A percentile compares a stretch with the other conserved stretches of the same genome.
phyloP scores from a whole-genome alignment of 1,140 invertebrate species.

The Aphelinus certus region DNA sequence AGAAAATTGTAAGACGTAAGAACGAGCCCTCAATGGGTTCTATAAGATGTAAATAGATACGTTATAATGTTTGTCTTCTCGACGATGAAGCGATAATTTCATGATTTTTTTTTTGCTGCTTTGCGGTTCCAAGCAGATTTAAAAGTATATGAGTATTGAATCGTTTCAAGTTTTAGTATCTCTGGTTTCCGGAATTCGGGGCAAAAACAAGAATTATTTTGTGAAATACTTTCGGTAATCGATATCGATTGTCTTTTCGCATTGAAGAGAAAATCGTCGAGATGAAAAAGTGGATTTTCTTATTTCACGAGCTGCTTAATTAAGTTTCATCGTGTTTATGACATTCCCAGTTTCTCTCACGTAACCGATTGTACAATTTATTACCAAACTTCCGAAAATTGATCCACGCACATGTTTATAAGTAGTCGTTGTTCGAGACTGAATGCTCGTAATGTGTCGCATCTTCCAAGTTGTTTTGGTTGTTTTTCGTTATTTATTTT shows the following conservation, averaged over 20 bases:
- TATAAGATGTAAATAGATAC: slow-evolving; percentile 39
- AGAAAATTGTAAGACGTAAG: slow-evolving; percentile 38
- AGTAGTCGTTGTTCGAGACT: slow-evolving; percentile 39
- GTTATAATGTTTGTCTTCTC: slow-evolving; percentile 40
- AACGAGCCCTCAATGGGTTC: slow-evolving; percentile 26
- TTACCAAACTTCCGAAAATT: slow-evolving; percentile 38
- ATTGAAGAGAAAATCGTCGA: slow-evolving; percentile 24
- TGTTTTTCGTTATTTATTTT: slow-evolving; percentile 14
- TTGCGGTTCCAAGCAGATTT: slow-evolving; percentile 34
- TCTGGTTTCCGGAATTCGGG: slow-evolving; percentile 2
- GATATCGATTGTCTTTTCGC: slow-evolving; percentile 14
- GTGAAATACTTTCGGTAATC: slow-evolving; percentile 15
- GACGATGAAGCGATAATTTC: slow-evolving; percentile 31
- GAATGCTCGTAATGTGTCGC: slow-evolving; percentile 44
- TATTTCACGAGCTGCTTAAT: slow-evolving; percentile 29
- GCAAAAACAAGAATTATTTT: slow-evolving; percentile 5
- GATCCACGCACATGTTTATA: slow-evolving; percentile 38
- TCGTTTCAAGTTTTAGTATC: slow-evolving; percentile 17
- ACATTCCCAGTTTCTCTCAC: slow-evolving; percentile 30
- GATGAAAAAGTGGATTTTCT: slow-evolving; percentile 26
- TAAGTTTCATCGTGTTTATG: slow-evolving; percentile 32
- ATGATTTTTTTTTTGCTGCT: slow-evolving; percentile 35
- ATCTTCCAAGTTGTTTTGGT: slow-evolving; percentile 49
- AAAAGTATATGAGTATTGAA: slow-evolving; percentile 28
- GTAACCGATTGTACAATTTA: slow-evolving; percentile 35